phyloP scores from a whole-genome alignment of 2,888 invertebrate genomes.

The Euzophera pinguis region DNA sequence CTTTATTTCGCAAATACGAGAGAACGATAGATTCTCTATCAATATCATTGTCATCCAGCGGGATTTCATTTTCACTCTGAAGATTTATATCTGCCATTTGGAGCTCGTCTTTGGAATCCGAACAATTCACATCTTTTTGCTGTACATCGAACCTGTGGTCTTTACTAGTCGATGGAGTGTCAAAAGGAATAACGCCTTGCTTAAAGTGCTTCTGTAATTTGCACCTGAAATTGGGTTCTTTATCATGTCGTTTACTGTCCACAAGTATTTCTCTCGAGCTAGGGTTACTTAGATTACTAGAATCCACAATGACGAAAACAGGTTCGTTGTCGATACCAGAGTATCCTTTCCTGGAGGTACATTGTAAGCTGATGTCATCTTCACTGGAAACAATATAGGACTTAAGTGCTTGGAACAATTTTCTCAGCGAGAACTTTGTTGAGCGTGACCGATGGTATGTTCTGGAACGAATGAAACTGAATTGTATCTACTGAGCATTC shows the following conservation, averaged over 20 bases:
- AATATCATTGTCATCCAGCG: conserved; percentile 29
- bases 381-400: conserved; percentile 50
- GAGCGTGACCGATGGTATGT: conserved; percentile 23
- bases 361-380: conserved; percentile 39
- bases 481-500: conserved; percentile 33
- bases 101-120: conserved; percentile 41
- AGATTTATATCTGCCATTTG: conserved; percentile 48
- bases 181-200: conserved; percentile 24
- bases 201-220: background rate
- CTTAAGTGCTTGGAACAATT: conserved; percentile 36
- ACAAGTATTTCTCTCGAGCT: conserved; percentile 40
- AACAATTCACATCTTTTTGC: conserved; percentile 24
- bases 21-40: conserved; percentile 48
- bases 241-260: conserved; percentile 30
- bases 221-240: conserved; percentile 12
- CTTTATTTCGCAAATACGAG: conserved; percentile 46
- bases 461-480: conserved; percentile 47
- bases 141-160: conserved; percentile 25
- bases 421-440: conserved; percentile 27
- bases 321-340: conserved; percentile 34
- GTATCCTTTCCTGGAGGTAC: conserved; percentile 28
- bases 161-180: conserved; percentile 44
- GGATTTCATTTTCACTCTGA: conserved; percentile 45
- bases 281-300: conserved; percentile 38
- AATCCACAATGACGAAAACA: conserved; percentile 45